Base-by-base conservation (phyloP, 2,888 invertebrate genomes). In the Tachina lurida region DNA sequence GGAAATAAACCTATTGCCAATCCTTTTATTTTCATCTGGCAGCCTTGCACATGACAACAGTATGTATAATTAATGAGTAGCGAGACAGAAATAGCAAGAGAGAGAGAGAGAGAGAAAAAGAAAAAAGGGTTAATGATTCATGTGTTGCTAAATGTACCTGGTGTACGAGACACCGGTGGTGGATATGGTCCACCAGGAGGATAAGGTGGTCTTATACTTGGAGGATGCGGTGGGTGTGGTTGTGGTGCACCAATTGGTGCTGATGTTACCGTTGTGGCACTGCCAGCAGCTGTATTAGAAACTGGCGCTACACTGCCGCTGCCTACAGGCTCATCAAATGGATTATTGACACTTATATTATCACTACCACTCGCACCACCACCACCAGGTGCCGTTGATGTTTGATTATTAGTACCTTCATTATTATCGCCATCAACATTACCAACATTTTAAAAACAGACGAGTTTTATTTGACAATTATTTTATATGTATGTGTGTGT, bases 271-370 rank as follows among this genome's bases (percentile, higher is more conserved):
- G 76, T 78, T 74, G 84, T 71, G 78, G 19, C 81, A 84, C 82
- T 87, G 68, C 63, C 86, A 65, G 79, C 88, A 83, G 76, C 62
- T 43, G 88, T 81, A 82, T 79, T 88, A 81, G 87, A 85, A 76
- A 81, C 88, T 73, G 90, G 87, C 22, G 86, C 87, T 83, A 80
- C 84, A 78, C 82, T 82, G 52, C 81, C 88, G 87, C 88, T 88
- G 77, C 89, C 91, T 89, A 93, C 93, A 88, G 94, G 94, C 94
- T 96, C 97, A 94, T 96, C 96, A 94, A 97, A 96, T 89, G 96
- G 97, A 94, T 96, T 96, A 93, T 96, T 96, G 93, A 96, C 96
- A 95, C 95, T 96, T 93, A 96, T 95, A 94, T 96, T 96, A 95
- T 96, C 96, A 91, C 93, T 93, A 91, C 94, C 94, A 74, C 67